Percentiles rank a stretch among this genome's conserved stretches.
These are phyloP conservation scores for Heliconius hewitsoni DNA, from an alignment of 1,140 invertebrate genomes.

Conservation along the genomic window DNA sequence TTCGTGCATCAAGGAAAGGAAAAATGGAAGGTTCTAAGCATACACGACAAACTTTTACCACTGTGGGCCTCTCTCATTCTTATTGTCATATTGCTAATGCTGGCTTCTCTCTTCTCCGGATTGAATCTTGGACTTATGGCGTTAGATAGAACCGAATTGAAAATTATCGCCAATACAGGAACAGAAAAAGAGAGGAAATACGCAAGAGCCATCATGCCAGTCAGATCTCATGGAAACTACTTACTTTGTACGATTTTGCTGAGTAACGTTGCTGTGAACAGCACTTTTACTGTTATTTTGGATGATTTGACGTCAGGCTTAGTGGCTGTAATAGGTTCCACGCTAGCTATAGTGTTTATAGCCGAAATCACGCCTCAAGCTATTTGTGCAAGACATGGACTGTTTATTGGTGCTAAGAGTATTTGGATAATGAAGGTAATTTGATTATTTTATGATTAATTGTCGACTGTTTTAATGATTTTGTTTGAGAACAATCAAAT, in stretches of 20 bases:
- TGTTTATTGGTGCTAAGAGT: slow-evolving; percentile 97
- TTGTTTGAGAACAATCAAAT: no score
- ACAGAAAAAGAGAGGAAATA: slow-evolving; percentile 90
- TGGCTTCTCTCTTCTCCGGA: slow-evolving; percentile 97
- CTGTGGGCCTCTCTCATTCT: slow-evolving; percentile 89
- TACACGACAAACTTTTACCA: slow-evolving; percentile 87
- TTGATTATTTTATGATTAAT: no score
- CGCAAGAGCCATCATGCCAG: slow-evolving; percentile 93
- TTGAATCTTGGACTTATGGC: slow-evolving; percentile 98
- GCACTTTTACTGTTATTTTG: slow-evolving; percentile 96
- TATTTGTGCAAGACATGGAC: slow-evolving; percentile 96
- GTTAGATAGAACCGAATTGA: slow-evolving; percentile 96
- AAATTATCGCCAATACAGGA: slow-evolving; percentile 94
- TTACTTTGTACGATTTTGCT: slow-evolving; percentile 96
- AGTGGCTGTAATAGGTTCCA: slow-evolving; percentile 93
- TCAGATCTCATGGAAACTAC: slow-evolving; percentile 96
- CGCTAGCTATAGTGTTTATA: slow-evolving; percentile 96
- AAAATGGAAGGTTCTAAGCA: slow-evolving; percentile 84
- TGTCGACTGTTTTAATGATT: no score
- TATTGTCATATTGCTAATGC: slow-evolving; percentile 88
- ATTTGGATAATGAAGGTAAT: slow-evolving; percentile 94
- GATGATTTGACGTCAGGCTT: slow-evolving; percentile 96
- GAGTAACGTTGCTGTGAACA: slow-evolving; percentile 99
- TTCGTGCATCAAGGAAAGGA: slow-evolving; percentile 89
- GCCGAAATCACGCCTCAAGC: slow-evolving; percentile 98